A percentile compares a stretch with the other conserved stretches of the same genome.
These are phyloP conservation scores for Synanthedon tipuliformis DNA, from an alignment of 2,888 invertebrate genomes.

Conservation along the genomic window DNA sequence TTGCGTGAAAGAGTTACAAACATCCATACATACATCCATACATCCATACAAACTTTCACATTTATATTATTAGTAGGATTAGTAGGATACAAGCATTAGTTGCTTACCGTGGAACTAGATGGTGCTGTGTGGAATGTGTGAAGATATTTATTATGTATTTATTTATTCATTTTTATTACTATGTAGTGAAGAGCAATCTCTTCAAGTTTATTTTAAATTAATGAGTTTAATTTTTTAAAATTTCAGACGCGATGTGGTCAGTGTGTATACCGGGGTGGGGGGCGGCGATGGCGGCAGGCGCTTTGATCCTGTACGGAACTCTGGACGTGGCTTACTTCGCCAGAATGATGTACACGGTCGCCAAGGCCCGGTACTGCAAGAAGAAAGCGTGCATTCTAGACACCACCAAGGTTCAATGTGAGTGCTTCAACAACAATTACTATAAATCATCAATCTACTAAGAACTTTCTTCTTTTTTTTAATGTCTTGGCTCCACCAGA, in stretches of 20 bases:
- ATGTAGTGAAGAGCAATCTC: no score
- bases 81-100: no score
- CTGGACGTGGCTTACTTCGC: conserved; percentile 80
- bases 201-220: background rate
- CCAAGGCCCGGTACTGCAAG: conserved; percentile 75
- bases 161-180: no score
- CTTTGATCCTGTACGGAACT: conserved; percentile 69
- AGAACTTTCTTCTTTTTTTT: no score
- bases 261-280: conserved; percentile 58
- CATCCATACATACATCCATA: no score
- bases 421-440: conserved; percentile 19
- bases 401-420: conserved; percentile 74
- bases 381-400: conserved; percentile 76
- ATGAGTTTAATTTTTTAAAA: background rate
- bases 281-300: conserved; percentile 49
- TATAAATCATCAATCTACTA: background rate
- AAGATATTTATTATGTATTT: no score
- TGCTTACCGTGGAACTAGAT: no score
- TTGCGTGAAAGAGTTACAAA: no score
- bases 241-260: conserved; percentile 38
- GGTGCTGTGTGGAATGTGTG: no score
- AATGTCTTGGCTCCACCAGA: no score
- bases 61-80: no score
- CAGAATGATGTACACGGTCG: conserved; percentile 74
- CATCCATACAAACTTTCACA: no score